phyloP scores from a whole-genome alignment of 2,113 vertebrate genomes.

The Ophiodon elongatus region DNA sequence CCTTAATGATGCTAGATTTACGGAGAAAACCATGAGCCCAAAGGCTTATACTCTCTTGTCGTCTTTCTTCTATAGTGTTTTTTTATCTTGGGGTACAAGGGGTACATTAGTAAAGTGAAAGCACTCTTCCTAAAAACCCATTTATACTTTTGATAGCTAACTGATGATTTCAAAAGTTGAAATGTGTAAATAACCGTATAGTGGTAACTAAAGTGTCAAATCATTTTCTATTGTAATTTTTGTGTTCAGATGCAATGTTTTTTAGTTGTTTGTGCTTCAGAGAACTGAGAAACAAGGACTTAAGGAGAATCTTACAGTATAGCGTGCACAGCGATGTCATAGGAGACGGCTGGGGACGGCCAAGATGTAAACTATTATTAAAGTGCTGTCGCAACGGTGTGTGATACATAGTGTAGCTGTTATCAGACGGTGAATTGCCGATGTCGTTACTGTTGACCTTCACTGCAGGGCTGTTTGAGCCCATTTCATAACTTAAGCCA shows the following conservation, averaged over 20 bases:
- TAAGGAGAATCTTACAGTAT: slow-evolving; percentile 6
- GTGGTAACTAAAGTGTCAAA: slow-evolving; percentile 70
- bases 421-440: slow-evolving; percentile 14
- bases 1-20: slow-evolving; percentile 78
- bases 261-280: slow-evolving; percentile 69
- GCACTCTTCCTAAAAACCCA: slow-evolving; percentile 53
- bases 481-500: slow-evolving; percentile 13
- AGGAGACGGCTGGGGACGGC: slow-evolving; percentile 36
- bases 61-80: slow-evolving; percentile 69
- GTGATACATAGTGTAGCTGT: slow-evolving; percentile 41
- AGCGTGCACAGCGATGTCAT: slow-evolving; percentile 41
- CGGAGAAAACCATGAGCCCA: slow-evolving; percentile 56
- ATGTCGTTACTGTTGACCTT: slow-evolving; percentile 27
- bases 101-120: slow-evolving; percentile 37
- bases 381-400: slow-evolving; percentile 46
- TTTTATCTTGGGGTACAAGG: slow-evolving; percentile 54
- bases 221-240: slow-evolving; percentile 68
- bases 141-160: slow-evolving; percentile 78
- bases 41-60: slow-evolving; percentile 47
- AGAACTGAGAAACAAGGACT: slow-evolving; percentile 46
- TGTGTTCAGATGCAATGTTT: slow-evolving; percentile 68
- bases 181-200: slow-evolving; percentile 72
- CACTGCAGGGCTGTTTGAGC: slow-evolving; percentile 10
- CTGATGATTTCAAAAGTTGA: slow-evolving; percentile 60
- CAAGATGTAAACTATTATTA: slow-evolving; percentile 38